Evolutionary conservation across 1,140 invertebrate species (phyloP), one percentile per base, ranked within the genome.

Genomic region (Trachelipus rathkii): DNA sequence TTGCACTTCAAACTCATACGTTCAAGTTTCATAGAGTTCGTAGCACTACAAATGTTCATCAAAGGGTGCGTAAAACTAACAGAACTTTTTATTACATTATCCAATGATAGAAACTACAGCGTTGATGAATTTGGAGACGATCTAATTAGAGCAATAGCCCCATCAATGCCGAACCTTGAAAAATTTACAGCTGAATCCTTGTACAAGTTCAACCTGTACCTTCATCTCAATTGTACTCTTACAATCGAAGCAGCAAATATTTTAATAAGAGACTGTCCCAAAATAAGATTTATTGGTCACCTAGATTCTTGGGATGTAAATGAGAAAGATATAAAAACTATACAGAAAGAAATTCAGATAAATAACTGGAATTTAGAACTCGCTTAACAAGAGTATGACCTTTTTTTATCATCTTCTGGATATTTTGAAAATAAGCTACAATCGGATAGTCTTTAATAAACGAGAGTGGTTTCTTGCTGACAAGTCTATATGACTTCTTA

Each of bases 11-110:
- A 77, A 0, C 71, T 81, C 4, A 53, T 81, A 19, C 77, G 77
- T n/a, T 78, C 79, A 1, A 81, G 79, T 44, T 81, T 81, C 68
- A 78, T 81, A 23, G 79, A 81, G 68, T 81, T 74, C 50, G 73
- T 67, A 10, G 79, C 79, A 15, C 73, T 81, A n/a, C 72, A 70
- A n/a, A 66, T 60, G 24, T 71, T 81, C 0, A 73, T 76, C 7
- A 68, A 44, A 9, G 79, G 79, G 7, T 75, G 76, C n/a, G 70
- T 77, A 6, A 73, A 78, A 24, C 71, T 81, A 8, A 43, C 44
- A 15, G 70, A 44, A 8, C 46, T 81, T 0, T 68, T 67, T 23
- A 67, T 81, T 21, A 81, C 77, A 0, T 71, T 81, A 0, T 60
- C 77, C 44, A 77, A 81, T 68, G 79, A 81, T 67, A 72, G 79